Conservation (phyloP, 2,797 vertebrate species). For the Intellagama lesueurii region DNA sequence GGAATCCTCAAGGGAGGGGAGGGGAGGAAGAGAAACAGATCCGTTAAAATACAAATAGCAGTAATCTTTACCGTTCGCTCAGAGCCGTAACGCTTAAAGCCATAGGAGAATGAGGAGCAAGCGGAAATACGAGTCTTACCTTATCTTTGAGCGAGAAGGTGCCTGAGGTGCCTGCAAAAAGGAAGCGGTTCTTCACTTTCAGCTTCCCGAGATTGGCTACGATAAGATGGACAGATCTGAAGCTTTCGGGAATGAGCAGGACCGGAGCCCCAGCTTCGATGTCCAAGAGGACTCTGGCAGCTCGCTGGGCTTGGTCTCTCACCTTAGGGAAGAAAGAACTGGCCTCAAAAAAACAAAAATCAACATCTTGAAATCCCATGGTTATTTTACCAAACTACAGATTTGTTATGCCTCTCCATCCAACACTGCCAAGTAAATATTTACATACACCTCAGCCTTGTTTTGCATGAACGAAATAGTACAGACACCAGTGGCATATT, state of each 20-base stretch:
- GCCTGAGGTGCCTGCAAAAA: constrained; percentile 86
- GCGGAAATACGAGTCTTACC: constrained; percentile 80
- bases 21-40: constrained; percentile 28
- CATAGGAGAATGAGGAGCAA: too few relatives aligned
- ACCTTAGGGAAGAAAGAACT: constrained; percentile 79
- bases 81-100: too few relatives aligned
- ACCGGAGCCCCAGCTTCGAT: constrained; percentile 96
- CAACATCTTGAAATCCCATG: background rate
- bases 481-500: background rate
- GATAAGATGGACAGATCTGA: constrained; percentile 88
- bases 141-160: constrained; percentile 94
- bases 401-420: background rate
- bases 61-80: background rate
- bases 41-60: constrained; percentile 29
- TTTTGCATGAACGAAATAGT: background rate
- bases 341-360: background rate
- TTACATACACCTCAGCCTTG: background rate
- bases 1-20: constrained; percentile 83
- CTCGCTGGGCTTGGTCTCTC: constrained; percentile 89
- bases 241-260: constrained; percentile 95
- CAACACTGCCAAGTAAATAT: background rate
- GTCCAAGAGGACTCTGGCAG: constrained; percentile 90
- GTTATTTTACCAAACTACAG: background rate
- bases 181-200: constrained; percentile 91
- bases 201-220: constrained; percentile 96